Evolutionary conservation across 1,140 invertebrate genomes (phyloP).

Genomic region (Meteorus sp.): DNA sequence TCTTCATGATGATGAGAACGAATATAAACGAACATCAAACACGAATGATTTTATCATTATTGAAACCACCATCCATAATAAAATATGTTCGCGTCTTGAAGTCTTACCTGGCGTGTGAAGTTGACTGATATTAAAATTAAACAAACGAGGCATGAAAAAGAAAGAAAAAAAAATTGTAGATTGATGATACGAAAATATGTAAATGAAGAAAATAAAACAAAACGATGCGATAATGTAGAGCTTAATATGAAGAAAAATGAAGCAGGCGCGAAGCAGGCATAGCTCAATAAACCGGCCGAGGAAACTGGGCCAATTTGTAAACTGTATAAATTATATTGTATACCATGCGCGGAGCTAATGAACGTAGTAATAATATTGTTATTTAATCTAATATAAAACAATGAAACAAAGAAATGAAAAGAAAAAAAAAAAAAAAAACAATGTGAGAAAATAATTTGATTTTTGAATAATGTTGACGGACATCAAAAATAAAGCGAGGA

Average conservation of each 20-base stretch:
- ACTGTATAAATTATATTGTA: neutral
- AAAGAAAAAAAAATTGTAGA: slow-evolving; percentile 13
- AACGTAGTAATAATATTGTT: slow-evolving; percentile 7
- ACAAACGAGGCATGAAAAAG: neutral
- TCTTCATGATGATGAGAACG: neutral
- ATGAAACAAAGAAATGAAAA: neutral
- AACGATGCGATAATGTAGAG: slow-evolving; percentile 15
- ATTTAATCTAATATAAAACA: slow-evolving; percentile 2
- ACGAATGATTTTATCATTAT: neutral
- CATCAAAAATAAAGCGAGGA: neutral
- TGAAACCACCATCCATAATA: slow-evolving; percentile 3
- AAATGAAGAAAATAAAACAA: slow-evolving; percentile 3
- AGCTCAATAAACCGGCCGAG: slow-evolving; percentile 15
- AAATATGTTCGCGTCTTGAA: slow-evolving; percentile 8
- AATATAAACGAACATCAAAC: slow-evolving; percentile 30
- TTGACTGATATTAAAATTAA: slow-evolving; percentile 27
- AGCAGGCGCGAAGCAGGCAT: neutral
- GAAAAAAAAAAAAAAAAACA: neutral
- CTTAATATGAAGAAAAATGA: slow-evolving; percentile 17
- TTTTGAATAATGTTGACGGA: no score
- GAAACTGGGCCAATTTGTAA: slow-evolving; percentile 9
- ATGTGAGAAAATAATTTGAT: neutral
- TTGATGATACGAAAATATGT: slow-evolving; percentile 9
- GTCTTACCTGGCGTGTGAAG: slow-evolving; percentile 18
- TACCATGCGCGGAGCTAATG: neutral